Evolutionary conservation across 1,140 invertebrate genomes (phyloP), one percentile per base, ranked within the genome.

Genomic region (Apis laboriosa): DNA sequence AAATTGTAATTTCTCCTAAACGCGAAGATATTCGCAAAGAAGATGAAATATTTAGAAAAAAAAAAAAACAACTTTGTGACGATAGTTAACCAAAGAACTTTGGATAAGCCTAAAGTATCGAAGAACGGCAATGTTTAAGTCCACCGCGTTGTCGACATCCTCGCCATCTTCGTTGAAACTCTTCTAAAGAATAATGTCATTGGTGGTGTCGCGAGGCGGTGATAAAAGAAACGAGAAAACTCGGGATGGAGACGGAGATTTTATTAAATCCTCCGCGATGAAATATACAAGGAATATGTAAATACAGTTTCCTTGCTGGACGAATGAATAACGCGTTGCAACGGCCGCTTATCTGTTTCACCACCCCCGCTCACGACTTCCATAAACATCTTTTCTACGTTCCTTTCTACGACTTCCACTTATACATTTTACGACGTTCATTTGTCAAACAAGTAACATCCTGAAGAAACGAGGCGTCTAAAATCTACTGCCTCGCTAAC

Each of bases 281-380:
- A 64, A 77, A 64, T 64, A 53, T 34, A 77, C 74, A 64, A 51
- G 1, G 74, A 66, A 55, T 66, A 77, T 77, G 74, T 77, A 77
- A 77, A 77, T 77, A 66, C 74, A 12, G 51, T 55, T 55, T 51
- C 60, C 13, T 1, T 13, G 13, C 15, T 5, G 74, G 49, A 53
- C 28, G 51, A 76, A 63, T 49, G 74, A 63, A 61, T 63, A 64
- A 76, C 49, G n/a, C 72, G 24, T 56, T 2, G 53, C 49, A 28
- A 24, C 74, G 2, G 17, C 21, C 72, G 34, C 19, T 77, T 77
- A 66, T 55, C 49, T 53, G 61, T n/a, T 49, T 51, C 49, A 2
- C 58, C 34, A 43, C 28, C 21, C 55, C 19, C 15, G 53, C 43
- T n/a, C 74, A 2, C 2, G 51, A 43, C 49, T 51, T 43, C 11